Percentiles rank a stretch among this genome's conserved stretches.
These are phyloP conservation scores for Chironomus tentans DNA, from an alignment of 2,888 invertebrate genomes.

Conservation along the genomic window DNA sequence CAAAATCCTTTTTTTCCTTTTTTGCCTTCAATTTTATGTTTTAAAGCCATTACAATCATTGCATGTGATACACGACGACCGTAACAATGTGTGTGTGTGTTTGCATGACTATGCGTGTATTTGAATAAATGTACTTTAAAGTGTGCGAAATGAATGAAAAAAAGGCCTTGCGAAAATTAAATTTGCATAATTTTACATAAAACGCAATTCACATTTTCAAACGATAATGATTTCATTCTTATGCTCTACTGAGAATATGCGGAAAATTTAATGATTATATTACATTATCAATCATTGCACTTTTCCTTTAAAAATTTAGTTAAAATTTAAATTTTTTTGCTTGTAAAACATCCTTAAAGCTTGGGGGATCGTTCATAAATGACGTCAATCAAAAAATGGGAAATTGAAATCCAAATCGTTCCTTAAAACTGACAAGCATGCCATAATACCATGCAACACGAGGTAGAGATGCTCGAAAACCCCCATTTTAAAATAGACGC, in stretches of 20 bases:
- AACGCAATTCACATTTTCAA: not conserved
- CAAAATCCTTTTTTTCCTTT: slow-evolving; percentile 1
- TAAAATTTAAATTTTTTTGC: not conserved
- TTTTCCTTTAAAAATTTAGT: not conserved
- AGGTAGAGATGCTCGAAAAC: too few relatives aligned
- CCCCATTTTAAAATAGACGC: too few relatives aligned
- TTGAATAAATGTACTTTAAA: not conserved
- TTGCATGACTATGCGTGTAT: not conserved
- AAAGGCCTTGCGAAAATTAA: slow-evolving; percentile 6
- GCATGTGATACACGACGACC: not conserved
- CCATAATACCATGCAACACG: too few relatives aligned
- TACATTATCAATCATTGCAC: not conserved
- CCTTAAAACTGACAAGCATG: too few relatives aligned
- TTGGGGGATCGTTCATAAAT: too few relatives aligned
- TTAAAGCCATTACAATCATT: not conserved
- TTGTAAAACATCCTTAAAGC: too few relatives aligned
- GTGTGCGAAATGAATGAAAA: not conserved
- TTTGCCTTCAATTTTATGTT: not conserved
- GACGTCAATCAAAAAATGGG: too few relatives aligned
- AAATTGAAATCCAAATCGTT: too few relatives aligned
- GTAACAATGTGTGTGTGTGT: too few relatives aligned
- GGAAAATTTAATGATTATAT: not conserved
- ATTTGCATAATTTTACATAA: slow-evolving; percentile 22
- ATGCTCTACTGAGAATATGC: not conserved
- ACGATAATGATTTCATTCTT: not conserved